These are phyloP conservation scores for Artibeus jamaicensis DNA, from an alignment of 2,797 vertebrate species.

Conservation along the genomic window DNA sequence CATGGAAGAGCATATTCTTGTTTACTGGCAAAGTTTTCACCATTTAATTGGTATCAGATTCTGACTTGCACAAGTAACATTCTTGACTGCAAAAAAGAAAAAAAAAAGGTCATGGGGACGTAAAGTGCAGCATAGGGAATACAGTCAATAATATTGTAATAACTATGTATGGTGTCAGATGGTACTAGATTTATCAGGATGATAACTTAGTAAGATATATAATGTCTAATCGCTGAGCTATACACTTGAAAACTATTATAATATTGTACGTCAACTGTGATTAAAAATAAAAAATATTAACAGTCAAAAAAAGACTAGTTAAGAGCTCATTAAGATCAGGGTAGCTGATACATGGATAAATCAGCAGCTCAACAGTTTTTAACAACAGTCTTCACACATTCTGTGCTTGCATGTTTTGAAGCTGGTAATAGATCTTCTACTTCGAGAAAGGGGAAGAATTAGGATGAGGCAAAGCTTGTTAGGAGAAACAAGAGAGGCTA, in stretches of 20 bases:
- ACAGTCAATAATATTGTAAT: background rate
- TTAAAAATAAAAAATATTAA: background rate
- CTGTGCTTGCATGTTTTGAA: constrained; percentile 43
- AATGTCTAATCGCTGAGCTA: background rate
- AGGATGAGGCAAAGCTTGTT: background rate
- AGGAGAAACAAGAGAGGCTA: constrained; percentile 68
- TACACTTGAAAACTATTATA: background rate
- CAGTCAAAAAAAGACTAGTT: background rate
- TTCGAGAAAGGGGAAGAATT: constrained; percentile 66
- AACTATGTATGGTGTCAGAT: background rate
- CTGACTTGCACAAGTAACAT: constrained; percentile 86
- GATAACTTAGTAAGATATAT: background rate
- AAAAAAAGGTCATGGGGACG: background rate
- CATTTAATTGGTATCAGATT: constrained; percentile 80
- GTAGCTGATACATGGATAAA: background rate
- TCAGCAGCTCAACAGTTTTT: constrained; percentile 38
- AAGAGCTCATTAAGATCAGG: background rate
- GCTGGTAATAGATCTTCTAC: constrained; percentile 52
- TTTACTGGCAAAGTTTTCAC: constrained; percentile 84
- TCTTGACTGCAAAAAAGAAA: background rate
- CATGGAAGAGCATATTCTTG: constrained; percentile 86
- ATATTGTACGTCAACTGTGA: background rate
- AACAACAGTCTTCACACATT: background rate
- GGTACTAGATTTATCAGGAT: background rate
- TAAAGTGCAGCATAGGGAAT: background rate